These are phyloP conservation scores for Xanthorhoe designata DNA, from an alignment of 2,888 invertebrate genomes.

Conservation along the genomic window DNA sequence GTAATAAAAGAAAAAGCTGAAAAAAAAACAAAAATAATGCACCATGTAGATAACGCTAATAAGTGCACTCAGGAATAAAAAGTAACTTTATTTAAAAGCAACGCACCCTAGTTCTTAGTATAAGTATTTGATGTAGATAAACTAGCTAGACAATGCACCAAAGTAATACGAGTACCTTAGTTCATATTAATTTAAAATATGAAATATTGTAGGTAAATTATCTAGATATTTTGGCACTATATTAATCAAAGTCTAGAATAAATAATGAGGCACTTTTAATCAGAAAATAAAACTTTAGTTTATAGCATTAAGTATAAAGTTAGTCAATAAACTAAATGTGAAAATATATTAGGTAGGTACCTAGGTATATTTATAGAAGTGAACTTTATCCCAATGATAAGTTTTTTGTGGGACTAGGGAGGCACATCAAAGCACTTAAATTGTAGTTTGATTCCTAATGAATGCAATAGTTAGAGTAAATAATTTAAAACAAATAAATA, in stretches of 20 bases:
- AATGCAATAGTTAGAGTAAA: slow-evolving; percentile 31
- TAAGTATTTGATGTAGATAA: slow-evolving; percentile 16
- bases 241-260: slow-evolving; percentile 18
- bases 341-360: slow-evolving; percentile 4
- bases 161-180: slow-evolving; percentile 13
- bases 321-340: background rate
- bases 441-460: slow-evolving; percentile 22
- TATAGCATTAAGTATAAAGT: background rate
- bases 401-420: slow-evolving; percentile 65
- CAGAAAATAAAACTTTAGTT: background rate
- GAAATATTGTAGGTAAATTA: slow-evolving; percentile 18
- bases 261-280: slow-evolving; percentile 18
- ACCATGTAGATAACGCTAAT: slow-evolving; percentile 19
- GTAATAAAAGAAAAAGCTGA: background rate
- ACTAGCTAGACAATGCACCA: slow-evolving; percentile 38
- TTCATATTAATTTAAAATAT: slow-evolving; percentile 5
- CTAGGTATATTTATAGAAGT: slow-evolving; percentile 65
- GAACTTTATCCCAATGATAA: slow-evolving; percentile 62
- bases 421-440: slow-evolving; percentile 68
- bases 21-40: slow-evolving; percentile 24
- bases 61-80: slow-evolving; percentile 19
- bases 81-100: slow-evolving; percentile 21
- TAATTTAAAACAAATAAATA: slow-evolving; percentile 61
- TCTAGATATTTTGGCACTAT: slow-evolving; percentile 34
- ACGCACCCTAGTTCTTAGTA: slow-evolving; percentile 19